Conservation (phyloP, 2,888 invertebrate genomes). For the Drosophila robusta region DNA sequence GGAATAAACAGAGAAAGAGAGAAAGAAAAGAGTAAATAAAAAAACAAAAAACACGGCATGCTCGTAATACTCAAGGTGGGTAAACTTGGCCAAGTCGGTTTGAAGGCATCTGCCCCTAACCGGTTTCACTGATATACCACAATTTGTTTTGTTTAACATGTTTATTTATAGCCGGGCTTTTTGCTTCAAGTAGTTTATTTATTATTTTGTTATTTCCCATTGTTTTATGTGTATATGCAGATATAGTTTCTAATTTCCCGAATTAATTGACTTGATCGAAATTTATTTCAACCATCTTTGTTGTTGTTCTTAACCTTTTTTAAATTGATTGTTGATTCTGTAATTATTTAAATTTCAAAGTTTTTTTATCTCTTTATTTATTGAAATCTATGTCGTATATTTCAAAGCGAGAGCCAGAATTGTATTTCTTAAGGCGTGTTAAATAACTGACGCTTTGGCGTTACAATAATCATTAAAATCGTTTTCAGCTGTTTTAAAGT, state of each 20-base stretch:
- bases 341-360: too few species aligned
- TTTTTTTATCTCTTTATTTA: too few species aligned
- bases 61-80: slow-evolving; percentile 29
- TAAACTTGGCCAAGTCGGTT: slow-evolving; percentile 44
- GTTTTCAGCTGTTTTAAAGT: too few species aligned
- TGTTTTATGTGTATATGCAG: background rate
- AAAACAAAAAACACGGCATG: background rate
- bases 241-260: slow-evolving; percentile 4
- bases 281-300: too few species aligned
- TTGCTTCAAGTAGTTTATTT: slow-evolving; percentile 52
- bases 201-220: slow-evolving; percentile 27
- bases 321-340: background rate
- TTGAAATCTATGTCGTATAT: too few species aligned
- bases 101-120: slow-evolving; percentile 51
- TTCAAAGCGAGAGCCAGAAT: too few species aligned
- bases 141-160: slow-evolving; percentile 26
- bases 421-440: too few species aligned
- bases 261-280: background rate
- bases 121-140: slow-evolving; percentile 44
- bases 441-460: too few species aligned
- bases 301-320: background rate
- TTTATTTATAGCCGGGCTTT: slow-evolving; percentile 40
- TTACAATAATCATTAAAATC: too few species aligned
- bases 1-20: slow-evolving; percentile 5
- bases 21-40: slow-evolving; percentile 1